Conservation (phyloP, 2,113 vertebrate genomes). For the Melanostigma gelatinosum region DNA sequence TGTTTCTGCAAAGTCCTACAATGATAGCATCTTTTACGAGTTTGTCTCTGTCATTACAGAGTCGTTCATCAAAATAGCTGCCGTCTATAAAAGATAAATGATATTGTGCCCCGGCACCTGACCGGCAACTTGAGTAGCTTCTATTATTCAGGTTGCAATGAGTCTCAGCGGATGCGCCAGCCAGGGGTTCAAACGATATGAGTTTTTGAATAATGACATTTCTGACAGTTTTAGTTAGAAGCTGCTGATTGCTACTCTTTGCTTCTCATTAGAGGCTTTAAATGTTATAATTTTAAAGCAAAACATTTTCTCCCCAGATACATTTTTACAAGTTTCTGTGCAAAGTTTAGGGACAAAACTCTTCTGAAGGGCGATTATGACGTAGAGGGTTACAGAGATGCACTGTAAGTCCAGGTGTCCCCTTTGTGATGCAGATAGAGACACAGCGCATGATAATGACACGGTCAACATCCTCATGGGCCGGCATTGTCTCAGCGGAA, state of each 20-base stretch:
- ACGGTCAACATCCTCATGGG: constrained; percentile 64
- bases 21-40: constrained; percentile 50
- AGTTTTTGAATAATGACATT: constrained; percentile 32
- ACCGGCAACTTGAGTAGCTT: constrained; percentile 38
- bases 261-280: not conserved
- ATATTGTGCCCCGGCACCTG: constrained; percentile 50
- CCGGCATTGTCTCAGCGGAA: constrained; percentile 51
- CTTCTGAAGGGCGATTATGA: not conserved
- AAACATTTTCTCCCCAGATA: too few relatives aligned
- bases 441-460: constrained; percentile 63
- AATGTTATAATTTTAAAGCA: too few relatives aligned
- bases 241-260: constrained; percentile 15
- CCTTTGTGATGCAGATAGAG: constrained; percentile 70
- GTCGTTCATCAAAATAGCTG: constrained; percentile 62
- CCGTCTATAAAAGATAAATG: constrained; percentile 54
- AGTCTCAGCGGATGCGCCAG: constrained; percentile 38
- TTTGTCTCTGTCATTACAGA: constrained; percentile 41
- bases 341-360: too few relatives aligned
- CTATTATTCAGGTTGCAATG: constrained; percentile 46
- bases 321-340: too few relatives aligned
- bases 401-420: constrained; percentile 56
- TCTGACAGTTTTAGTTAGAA: constrained; percentile 23
- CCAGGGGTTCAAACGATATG: constrained; percentile 19
- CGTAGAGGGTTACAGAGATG: not conserved
- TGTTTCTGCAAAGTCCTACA: constrained; percentile 8